Conservation (phyloP, 2,888 invertebrate genomes). For the Trileptium ribeirensis region DNA sequence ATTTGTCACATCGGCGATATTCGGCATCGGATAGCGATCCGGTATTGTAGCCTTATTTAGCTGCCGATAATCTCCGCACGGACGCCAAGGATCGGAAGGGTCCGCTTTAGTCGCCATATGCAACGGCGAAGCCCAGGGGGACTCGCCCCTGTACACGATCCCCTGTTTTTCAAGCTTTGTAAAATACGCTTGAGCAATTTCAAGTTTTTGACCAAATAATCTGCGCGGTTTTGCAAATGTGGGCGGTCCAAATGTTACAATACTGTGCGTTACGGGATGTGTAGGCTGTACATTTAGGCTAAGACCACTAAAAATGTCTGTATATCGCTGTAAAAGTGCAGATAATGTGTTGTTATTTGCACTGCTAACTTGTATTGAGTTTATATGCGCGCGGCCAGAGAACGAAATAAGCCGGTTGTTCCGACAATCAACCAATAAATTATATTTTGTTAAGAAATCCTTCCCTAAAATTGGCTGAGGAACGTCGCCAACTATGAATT, state of each 20-base stretch:
- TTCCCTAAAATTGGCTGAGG: background rate
- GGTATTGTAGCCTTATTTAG: background rate
- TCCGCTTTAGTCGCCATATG: background rate
- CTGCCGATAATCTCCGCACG: background rate
- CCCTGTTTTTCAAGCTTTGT: background rate
- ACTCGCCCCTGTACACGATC: constrained; percentile 7
- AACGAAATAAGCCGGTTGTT: background rate
- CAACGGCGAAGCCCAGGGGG: background rate
- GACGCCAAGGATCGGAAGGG: background rate
- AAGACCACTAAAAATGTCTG: background rate
- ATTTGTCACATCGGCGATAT: background rate
- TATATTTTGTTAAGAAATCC: background rate
- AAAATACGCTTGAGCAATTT: background rate
- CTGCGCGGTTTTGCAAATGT: background rate
- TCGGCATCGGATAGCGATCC: constrained; percentile 12
- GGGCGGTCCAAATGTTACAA: background rate
- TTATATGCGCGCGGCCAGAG: background rate
- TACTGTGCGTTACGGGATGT: background rate
- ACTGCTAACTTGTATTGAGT: background rate
- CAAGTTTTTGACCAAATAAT: background rate
- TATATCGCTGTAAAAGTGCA: background rate
- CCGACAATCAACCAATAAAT: background rate
- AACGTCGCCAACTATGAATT: background rate
- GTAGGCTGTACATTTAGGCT: background rate
- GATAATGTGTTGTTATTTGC: background rate